Evolutionary conservation across 2,797 vertebrate species (phyloP), one percentile per base, ranked within the genome.

Genomic region (Tiaroga cobitis): DNA sequence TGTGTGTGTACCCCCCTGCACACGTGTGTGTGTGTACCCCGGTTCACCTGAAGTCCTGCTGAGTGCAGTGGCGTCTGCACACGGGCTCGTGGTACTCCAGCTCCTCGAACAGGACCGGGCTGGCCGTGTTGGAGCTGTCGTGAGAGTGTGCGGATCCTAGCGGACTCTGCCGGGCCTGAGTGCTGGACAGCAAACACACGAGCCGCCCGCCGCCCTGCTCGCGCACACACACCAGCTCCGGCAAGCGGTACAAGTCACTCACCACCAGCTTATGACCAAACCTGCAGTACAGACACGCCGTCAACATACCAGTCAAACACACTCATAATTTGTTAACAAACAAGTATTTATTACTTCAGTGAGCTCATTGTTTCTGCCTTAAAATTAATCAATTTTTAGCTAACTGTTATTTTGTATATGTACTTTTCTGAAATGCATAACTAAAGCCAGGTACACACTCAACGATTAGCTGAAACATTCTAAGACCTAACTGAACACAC

Each of bases 41-140:
- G 16, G 16, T 1, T 51, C 91, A 97, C 98, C 97, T 98, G 92
- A 98, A 98, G 89, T 96, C 92, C 82, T 94, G 95, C 90, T 96
- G 93, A 72, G 93, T 82, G 89, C 95, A 97, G 92, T 99, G 98
- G 73, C 93, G 97, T 90, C 95, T 96, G 92, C 98, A 99, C 86
- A 99, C 91, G 8, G 98, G 97, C 81, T 99, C 97, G 0, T 99
- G 98, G 91, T 99, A 99, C 84, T 99, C 98, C 59, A 99, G 87
- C 90, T 99, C 98, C 89, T 99, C 98, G 90, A 99, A 99, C 82
- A 99, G 95, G 84, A 99, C 96, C 0, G 98, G 98, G 85, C 97
- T 99, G 83, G 97, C 96, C 32, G 96, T 98, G 0, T 96, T 88
- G 5, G 97, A 98, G 82, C 96, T 94, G 0, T 99, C 97, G 0